A percentile compares a stretch with the other conserved stretches of the same genome.
phyloP scores from a whole-genome alignment of 2,797 vertebrate genomes.

The Epinephelus awoara region DNA sequence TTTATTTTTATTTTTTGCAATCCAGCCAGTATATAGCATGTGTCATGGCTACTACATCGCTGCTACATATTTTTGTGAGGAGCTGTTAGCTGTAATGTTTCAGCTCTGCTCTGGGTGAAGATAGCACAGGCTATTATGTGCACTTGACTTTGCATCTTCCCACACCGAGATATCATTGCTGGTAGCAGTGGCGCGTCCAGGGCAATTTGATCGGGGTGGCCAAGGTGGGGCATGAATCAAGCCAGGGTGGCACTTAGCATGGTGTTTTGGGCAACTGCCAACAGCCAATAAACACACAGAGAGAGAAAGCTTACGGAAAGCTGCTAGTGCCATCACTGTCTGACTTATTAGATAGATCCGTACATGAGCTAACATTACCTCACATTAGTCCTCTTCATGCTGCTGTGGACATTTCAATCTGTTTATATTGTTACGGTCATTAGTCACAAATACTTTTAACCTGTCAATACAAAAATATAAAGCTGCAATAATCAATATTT shows the following conservation, averaged over 20 bases:
- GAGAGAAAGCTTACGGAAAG: too few relatives aligned
- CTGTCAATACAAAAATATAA: not conserved
- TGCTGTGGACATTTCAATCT: not conserved
- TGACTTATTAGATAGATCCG: not conserved
- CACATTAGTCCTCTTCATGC: not conserved
- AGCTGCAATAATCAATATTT: not conserved
- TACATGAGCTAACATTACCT: not conserved
- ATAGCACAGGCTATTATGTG: not conserved
- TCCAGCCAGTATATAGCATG: not conserved
- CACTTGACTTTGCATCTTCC: constrained; percentile 26
- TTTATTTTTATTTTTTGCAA: not conserved
- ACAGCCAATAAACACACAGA: constrained; percentile 16
- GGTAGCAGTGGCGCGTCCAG: not conserved
- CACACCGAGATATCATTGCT: not conserved
- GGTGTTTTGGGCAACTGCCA: constrained; percentile 18
- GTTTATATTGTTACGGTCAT: not conserved
- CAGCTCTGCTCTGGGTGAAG: not conserved
- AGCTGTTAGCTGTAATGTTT: constrained; percentile 1
- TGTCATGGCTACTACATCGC: not conserved
- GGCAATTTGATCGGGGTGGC: not conserved
- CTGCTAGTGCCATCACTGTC: constrained; percentile 7
- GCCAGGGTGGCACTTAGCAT: constrained; percentile 11
- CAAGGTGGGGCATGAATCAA: constrained; percentile 13
- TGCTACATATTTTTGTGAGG: not conserved
- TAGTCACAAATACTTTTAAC: not conserved